phyloP scores from a whole-genome alignment of 2,797 vertebrate genomes.

The Sebastes miniatus region DNA sequence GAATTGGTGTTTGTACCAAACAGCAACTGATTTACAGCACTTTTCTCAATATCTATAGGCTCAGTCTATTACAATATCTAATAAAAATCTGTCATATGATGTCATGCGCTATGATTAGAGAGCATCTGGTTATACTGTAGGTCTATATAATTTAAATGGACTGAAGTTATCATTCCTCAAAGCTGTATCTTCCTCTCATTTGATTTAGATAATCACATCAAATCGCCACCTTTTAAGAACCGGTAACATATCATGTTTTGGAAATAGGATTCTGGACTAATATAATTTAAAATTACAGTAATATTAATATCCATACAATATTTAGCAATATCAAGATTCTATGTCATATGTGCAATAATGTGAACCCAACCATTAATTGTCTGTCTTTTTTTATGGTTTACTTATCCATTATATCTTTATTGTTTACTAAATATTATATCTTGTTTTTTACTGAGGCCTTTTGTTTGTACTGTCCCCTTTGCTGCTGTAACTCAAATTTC shows the following conservation, averaged over 20 bases:
- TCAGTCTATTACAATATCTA: background rate
- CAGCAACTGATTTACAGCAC: background rate
- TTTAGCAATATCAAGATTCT: too few relatives aligned
- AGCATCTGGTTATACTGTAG: background rate
- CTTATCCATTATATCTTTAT: too few relatives aligned
- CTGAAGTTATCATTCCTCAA: background rate
- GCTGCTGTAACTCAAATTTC: too few relatives aligned
- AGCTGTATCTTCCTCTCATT: background rate
- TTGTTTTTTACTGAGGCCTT: too few relatives aligned
- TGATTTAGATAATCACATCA: background rate
- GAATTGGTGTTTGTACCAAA: background rate
- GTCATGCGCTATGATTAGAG: background rate
- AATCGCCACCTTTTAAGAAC: background rate
- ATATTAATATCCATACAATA: background rate
- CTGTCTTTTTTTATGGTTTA: too few relatives aligned
- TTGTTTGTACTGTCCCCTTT: too few relatives aligned
- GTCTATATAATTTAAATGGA: background rate
- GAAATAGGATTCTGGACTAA: background rate
- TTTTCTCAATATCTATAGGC: background rate
- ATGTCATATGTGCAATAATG: too few relatives aligned
- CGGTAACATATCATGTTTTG: background rate
- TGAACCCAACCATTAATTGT: too few relatives aligned
- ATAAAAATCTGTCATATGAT: background rate
- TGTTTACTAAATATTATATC: too few relatives aligned
- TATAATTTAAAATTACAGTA: background rate